phyloP scores from a whole-genome alignment of 2,113 vertebrate species.

The Hyla sarda region DNA sequence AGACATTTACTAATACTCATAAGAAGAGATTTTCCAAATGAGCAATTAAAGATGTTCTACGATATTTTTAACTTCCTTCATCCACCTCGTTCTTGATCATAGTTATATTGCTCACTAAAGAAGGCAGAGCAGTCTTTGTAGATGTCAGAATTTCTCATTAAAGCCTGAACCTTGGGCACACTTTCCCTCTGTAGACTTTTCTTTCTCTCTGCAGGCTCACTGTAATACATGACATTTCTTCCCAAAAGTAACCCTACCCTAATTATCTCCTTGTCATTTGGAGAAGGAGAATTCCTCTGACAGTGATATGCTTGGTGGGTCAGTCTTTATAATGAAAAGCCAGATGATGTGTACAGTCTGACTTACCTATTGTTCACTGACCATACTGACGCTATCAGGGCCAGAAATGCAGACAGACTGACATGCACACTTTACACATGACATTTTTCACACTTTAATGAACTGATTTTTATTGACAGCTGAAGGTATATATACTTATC shows the following conservation, averaged over 20 bases:
- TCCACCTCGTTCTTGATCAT: conserved; percentile 49
- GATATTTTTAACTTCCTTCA: conserved; percentile 43
- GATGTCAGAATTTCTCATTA: conserved; percentile 65
- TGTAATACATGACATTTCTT: conserved; percentile 57
- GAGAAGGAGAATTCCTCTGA: conserved; percentile 61
- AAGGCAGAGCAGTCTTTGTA: conserved; percentile 41
- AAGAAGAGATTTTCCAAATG: conserved; percentile 40
- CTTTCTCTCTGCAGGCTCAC: conserved; percentile 59
- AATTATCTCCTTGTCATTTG: conserved; percentile 65
- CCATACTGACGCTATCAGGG: neutral
- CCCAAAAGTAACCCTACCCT: conserved; percentile 58
- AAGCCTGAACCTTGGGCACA: conserved; percentile 60
- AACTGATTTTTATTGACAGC: neutral
- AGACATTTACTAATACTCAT: conserved; percentile 21
- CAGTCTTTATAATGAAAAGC: conserved; percentile 43
- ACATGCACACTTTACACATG: neutral
- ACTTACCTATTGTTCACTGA: conserved; percentile 47
- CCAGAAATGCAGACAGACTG: conserved; percentile 20
- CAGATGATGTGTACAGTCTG: conserved; percentile 15
- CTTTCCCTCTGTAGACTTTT: conserved; percentile 58
- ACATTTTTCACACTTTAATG: neutral
- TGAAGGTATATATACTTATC: neutral
- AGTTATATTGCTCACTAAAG: conserved; percentile 20
- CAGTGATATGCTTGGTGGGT: conserved; percentile 58
- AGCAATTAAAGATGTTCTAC: conserved; percentile 51